These are phyloP conservation scores for Eucriotettix oculatus DNA, from an alignment of 2,888 invertebrate species.

Conservation along the genomic window DNA sequence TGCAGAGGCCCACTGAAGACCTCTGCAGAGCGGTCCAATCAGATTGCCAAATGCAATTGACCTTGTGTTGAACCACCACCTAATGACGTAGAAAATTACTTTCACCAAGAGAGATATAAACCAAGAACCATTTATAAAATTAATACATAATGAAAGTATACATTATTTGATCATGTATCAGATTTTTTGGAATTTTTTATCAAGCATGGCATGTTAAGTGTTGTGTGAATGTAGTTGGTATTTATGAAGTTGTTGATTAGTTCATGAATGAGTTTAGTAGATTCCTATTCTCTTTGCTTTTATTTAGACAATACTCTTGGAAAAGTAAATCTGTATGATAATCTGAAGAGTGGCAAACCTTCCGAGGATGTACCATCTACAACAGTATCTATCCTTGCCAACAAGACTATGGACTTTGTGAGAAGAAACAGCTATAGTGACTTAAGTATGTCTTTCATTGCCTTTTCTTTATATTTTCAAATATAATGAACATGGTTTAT, in stretches of 20 bases:
- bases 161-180: too few relatives aligned
- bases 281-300: background rate
- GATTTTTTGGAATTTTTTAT: too few relatives aligned
- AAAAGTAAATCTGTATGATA: background rate
- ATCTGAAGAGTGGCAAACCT: background rate
- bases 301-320: background rate
- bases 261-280: background rate
- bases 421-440: conserved; percentile 59
- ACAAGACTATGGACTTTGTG: conserved; percentile 47
- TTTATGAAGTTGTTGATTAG: background rate
- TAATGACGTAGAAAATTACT: too few relatives aligned
- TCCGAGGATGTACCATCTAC: conserved; percentile 5
- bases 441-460: conserved; percentile 36
- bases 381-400: conserved; percentile 27
- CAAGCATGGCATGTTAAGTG: background rate
- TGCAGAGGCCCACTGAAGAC: too few relatives aligned
- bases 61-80: too few relatives aligned
- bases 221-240: background rate
- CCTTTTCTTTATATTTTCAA: background rate
- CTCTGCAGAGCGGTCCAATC: too few relatives aligned
- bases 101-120: too few relatives aligned
- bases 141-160: too few relatives aligned
- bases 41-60: too few relatives aligned
- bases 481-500: background rate
- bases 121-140: too few relatives aligned